A percentile compares a stretch with the other conserved stretches of the same genome.
phyloP scores from a whole-genome alignment of 2,113 vertebrate species.

The Merops nubicus region DNA sequence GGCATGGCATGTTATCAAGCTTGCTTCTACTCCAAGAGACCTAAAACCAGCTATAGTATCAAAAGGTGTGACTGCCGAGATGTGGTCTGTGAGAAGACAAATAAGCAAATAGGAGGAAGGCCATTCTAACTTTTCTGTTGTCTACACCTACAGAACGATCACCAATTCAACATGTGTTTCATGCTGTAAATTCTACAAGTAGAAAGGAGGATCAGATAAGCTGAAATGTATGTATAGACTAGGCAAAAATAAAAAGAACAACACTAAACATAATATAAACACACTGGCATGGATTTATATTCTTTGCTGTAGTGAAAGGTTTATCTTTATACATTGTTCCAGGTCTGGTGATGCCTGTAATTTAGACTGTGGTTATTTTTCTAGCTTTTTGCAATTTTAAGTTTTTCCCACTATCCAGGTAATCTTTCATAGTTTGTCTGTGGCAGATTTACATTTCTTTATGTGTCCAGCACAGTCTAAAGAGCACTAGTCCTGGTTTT shows the following conservation, averaged over 20 bases:
- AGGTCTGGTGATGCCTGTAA: background rate
- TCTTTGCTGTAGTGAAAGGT: background rate
- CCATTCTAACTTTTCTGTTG: background rate
- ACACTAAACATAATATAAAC: background rate
- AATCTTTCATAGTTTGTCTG: background rate
- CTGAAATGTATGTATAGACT: background rate
- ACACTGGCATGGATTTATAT: background rate
- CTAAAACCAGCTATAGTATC: background rate
- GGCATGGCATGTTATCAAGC: rapidly evolving
- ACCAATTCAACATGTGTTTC: background rate
- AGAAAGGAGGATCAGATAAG: background rate
- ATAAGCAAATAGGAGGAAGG: background rate
- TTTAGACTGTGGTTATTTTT: background rate
- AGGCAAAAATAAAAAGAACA: background rate
- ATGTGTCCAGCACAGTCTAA: background rate
- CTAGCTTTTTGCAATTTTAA: background rate
- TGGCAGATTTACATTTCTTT: background rate
- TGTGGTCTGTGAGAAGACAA: background rate
- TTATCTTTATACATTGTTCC: background rate
- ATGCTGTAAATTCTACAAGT: background rate
- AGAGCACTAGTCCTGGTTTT: background rate
- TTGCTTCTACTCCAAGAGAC: background rate
- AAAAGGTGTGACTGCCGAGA: background rate
- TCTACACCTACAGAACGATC: background rate
- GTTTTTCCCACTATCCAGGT: background rate